These are phyloP conservation scores for Microchirus variegatus DNA, from an alignment of 2,797 vertebrate genomes.

Conservation along the genomic window DNA sequence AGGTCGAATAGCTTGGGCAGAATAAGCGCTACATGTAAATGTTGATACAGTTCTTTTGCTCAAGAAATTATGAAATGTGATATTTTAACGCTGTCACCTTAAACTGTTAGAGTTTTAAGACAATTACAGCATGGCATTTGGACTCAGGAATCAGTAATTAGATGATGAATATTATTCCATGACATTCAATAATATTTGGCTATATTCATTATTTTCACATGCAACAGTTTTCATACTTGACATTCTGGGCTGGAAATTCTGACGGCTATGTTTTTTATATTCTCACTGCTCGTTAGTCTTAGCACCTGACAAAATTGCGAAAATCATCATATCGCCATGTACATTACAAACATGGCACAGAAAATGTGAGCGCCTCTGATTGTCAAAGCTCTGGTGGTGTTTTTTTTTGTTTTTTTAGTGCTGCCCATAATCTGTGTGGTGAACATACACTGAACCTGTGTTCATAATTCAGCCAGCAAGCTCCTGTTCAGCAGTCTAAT, in stretches of 20 bases:
- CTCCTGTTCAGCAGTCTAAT: conserved; percentile 79
- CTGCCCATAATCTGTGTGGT: conserved; percentile 31
- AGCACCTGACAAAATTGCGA: not conserved
- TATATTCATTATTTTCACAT: conserved; percentile 60
- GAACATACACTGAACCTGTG: conserved; percentile 49
- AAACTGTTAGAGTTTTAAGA: conserved; percentile 42
- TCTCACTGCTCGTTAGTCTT: conserved; percentile 31
- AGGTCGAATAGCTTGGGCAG: conserved; percentile 52
- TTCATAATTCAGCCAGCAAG: conserved; percentile 68
- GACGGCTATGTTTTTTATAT: conserved; percentile 30
- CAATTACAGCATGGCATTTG: conserved; percentile 48
- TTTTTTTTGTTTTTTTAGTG: conserved; percentile 3
- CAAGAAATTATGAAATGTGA: conserved; percentile 40
- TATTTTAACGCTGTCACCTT: conserved; percentile 45
- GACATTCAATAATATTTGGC: conserved; percentile 58
- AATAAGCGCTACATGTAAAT: conserved; percentile 57
- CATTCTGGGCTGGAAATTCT: conserved; percentile 23
- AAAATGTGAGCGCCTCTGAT: not conserved
- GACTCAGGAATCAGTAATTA: conserved; percentile 43
- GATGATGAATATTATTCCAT: conserved; percentile 46
- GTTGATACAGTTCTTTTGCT: conserved; percentile 62
- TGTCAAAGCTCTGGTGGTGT: conserved; percentile 3
- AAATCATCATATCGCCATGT: conserved; percentile 6
- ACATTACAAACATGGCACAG: not conserved
- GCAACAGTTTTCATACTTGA: conserved; percentile 37